Evolutionary conservation across 23 tunicate genomes (phyloP).

Genomic region (Phallusia fumigata): DNA sequence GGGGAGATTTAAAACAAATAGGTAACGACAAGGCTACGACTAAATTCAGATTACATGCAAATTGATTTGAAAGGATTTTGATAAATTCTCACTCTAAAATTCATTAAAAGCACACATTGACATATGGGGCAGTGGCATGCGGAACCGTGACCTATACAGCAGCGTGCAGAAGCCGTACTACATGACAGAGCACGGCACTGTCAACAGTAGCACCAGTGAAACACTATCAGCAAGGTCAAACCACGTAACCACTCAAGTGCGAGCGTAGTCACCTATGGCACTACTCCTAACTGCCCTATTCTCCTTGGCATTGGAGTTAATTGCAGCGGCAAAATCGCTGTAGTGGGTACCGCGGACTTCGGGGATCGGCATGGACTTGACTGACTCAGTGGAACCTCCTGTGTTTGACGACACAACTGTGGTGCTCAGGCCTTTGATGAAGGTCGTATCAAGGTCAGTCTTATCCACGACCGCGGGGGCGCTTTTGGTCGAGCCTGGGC

Average conservation of each 20-base stretch:
- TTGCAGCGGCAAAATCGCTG: constrained; percentile 72
- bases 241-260: neutral
- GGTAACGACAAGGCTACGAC: no score
- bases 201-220: neutral
- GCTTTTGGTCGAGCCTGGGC: constrained; percentile 61
- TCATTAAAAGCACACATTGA: no score
- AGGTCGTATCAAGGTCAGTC: constrained; percentile 41
- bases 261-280: constrained; percentile 65
- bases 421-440: constrained; percentile 65
- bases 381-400: constrained; percentile 15
- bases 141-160: no score
- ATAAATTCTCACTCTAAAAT: no score
- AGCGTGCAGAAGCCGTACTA: no score
- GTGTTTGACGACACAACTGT: constrained; percentile 71
- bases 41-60: no score
- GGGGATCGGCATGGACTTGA: constrained; percentile 44
- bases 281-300: constrained; percentile 72
- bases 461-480: constrained; percentile 30
- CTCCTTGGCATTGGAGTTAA: constrained; percentile 59
- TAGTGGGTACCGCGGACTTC: constrained; percentile 40
- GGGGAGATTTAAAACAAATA: no score
- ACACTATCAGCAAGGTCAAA: neutral
- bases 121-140: no score
- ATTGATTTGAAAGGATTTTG: no score
- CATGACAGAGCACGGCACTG: no score